Percentiles rank a stretch among this genome's conserved stretches.
phyloP scores from a whole-genome alignment of 2,113 vertebrate genomes.

The Callaeas wilsoni region DNA sequence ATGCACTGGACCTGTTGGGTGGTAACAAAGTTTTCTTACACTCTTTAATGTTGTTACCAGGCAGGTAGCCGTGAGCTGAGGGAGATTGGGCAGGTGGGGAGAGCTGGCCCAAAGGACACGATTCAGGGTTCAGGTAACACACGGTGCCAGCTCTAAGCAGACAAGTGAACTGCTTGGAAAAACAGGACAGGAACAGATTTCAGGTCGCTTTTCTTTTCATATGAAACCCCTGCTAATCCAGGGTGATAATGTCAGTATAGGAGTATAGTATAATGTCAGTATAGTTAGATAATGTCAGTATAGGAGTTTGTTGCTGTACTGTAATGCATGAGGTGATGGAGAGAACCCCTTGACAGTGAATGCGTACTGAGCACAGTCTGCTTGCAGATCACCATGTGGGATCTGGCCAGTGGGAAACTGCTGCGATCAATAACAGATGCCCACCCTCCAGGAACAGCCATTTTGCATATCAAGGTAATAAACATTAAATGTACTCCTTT shows the following conservation, averaged over 20 bases:
- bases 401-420: constrained; percentile 95
- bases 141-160: not conserved
- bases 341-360: not conserved
- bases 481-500: not conserved
- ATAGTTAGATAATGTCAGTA: not conserved
- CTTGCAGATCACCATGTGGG: constrained; percentile 97
- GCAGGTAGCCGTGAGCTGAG: not conserved
- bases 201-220: not conserved
- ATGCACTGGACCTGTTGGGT: not conserved
- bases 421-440: constrained; percentile 94
- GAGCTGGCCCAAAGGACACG: not conserved
- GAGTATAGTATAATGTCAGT: too few species aligned
- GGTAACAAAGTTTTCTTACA: not conserved
- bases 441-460: constrained; percentile 94
- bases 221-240: not conserved
- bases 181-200: not conserved
- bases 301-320: not conserved
- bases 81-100: not conserved
- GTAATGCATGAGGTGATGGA: fast-evolving
- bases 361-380: constrained; percentile 2
- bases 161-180: not conserved
- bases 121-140: not conserved
- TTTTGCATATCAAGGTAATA: constrained; percentile 93
- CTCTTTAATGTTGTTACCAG: not conserved
- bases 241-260: not conserved